Evolutionary conservation across 2,888 invertebrate genomes (phyloP).

Genomic region (Drosophila longiperda): DNA sequence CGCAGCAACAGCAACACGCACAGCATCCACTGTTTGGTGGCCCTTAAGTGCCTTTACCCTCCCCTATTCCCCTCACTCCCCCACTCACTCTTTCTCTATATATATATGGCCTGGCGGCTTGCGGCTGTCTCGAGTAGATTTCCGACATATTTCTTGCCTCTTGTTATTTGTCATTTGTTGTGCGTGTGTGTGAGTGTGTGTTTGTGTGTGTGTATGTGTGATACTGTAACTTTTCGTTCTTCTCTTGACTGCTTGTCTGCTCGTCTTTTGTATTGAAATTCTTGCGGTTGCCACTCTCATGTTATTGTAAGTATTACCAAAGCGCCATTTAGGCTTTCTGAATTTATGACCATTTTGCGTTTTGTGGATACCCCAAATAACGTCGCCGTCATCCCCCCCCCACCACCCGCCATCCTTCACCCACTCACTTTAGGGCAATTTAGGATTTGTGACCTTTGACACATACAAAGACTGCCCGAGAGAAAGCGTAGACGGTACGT

Average conservation of each 20-base stretch:
- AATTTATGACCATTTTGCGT: constrained; percentile 77
- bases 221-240: background rate
- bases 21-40: constrained; percentile 18
- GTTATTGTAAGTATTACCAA: constrained; percentile 53
- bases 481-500: constrained; percentile 17
- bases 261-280: constrained; percentile 34
- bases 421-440: constrained; percentile 47
- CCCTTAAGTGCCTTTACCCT: constrained; percentile 64
- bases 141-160: constrained; percentile 73
- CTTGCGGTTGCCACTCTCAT: constrained; percentile 24
- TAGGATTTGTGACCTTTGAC: constrained; percentile 65
- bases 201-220: background rate
- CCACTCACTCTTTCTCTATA: constrained; percentile 17
- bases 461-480: constrained; percentile 15
- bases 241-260: constrained; percentile 1
- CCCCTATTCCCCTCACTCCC: constrained; percentile 20
- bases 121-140: constrained; percentile 75
- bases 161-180: constrained; percentile 75
- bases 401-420: background rate
- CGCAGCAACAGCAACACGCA: background rate
- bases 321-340: constrained; percentile 74
- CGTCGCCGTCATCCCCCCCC: no score
- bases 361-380: constrained; percentile 48
- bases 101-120: constrained; percentile 41
- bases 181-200: constrained; percentile 34